Evolutionary conservation across 2,797 vertebrate genomes (phyloP).

Genomic region (Poeciliopsis paucimaculata): DNA sequence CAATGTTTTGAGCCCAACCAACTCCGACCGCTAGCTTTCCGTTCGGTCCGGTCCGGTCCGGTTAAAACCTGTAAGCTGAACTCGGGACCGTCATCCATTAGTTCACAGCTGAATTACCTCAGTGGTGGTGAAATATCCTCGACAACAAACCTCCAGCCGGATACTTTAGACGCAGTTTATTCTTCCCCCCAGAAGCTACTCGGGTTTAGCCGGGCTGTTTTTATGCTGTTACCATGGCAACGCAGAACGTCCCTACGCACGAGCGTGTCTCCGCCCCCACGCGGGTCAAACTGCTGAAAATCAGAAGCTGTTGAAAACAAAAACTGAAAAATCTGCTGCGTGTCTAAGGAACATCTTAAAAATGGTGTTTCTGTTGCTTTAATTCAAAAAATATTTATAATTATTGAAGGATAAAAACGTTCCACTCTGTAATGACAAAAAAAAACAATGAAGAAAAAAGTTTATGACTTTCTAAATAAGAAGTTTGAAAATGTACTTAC

Average conservation of each 20-base stretch:
- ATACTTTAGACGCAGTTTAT: slow-evolving; percentile 14
- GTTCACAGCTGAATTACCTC: slow-evolving; percentile 39
- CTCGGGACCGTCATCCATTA: not conserved
- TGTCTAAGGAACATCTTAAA: not conserved
- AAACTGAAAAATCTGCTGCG: not conserved
- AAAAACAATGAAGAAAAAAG: not conserved
- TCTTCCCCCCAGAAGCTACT: not conserved
- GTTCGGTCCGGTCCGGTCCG: not conserved
- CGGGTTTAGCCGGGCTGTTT: slow-evolving; percentile 25
- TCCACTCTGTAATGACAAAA: not conserved
- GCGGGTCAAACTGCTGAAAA: not conserved
- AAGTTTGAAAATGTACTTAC: not conserved
- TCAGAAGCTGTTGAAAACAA: not conserved
- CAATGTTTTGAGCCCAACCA: not conserved
- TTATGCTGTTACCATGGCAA: slow-evolving; percentile 65
- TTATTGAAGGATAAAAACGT: not conserved
- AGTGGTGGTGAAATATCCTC: slow-evolving; percentile 6
- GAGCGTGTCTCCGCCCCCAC: slow-evolving; percentile 30
- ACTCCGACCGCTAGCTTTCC: slow-evolving; percentile 8
- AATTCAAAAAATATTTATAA: not conserved
- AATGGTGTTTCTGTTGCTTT: not conserved
- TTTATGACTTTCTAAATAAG: not conserved
- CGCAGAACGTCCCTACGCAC: slow-evolving; percentile 26
- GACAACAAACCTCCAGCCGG: not conserved
- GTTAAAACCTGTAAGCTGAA: not conserved